Conservation (phyloP, 2,113 vertebrate species). For the Mormyrus lacerda region DNA sequence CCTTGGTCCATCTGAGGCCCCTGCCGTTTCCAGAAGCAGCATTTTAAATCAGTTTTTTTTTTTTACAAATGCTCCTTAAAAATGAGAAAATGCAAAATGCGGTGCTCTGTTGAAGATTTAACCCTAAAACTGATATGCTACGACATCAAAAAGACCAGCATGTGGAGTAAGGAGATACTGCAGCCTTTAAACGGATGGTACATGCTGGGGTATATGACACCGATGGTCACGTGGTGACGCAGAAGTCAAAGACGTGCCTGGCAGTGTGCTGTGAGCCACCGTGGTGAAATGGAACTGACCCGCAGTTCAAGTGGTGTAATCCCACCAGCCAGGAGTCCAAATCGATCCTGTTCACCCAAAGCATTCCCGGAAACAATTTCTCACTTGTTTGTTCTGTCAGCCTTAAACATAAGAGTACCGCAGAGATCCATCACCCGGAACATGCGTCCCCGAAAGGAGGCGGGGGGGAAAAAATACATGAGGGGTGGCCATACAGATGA, state of each 20-base stretch:
- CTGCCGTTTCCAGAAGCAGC: neutral
- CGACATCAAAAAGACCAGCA: neutral
- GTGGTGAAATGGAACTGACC: slow-evolving; percentile 56
- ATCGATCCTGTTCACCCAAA: slow-evolving; percentile 43
- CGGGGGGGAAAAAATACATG: neutral
- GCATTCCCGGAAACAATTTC: slow-evolving; percentile 51
- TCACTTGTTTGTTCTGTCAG: slow-evolving; percentile 63
- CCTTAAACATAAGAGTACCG: slow-evolving; percentile 39
- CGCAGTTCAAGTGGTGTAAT: slow-evolving; percentile 52
- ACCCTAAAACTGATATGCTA: neutral
- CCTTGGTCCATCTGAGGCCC: neutral
- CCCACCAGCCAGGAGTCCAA: slow-evolving; percentile 45
- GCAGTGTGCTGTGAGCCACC: slow-evolving; percentile 47
- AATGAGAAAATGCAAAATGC: neutral
- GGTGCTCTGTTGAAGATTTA: neutral
- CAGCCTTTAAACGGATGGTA: neutral
- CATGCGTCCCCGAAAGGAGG: slow-evolving; percentile 17
- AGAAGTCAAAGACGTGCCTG: slow-evolving; percentile 52
- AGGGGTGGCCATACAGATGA: neutral
- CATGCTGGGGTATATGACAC: neutral
- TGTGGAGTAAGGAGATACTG: neutral
- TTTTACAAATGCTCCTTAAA: neutral
- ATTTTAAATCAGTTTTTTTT: neutral
- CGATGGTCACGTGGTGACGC: neutral
- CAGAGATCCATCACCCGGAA: slow-evolving; percentile 40